Evolutionary conservation across 1,140 invertebrate species (phyloP), one percentile per base, ranked within the genome.

Genomic region (Riptortus pedestris): DNA sequence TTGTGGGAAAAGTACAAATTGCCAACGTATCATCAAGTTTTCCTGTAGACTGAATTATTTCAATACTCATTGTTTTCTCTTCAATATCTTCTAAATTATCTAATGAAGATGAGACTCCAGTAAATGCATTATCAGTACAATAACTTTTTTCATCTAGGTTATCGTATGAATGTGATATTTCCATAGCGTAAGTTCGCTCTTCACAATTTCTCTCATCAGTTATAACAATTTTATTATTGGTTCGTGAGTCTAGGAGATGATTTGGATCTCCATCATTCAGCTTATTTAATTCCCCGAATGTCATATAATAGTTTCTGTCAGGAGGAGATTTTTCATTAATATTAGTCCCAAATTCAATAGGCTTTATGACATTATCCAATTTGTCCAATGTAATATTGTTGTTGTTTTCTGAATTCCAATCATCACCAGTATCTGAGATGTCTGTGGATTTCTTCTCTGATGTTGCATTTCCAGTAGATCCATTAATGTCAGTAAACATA

Each of bases 91-190:
- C 65, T 18, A 66, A 20, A 29, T 64, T 63, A 48, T 66, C 65
- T 3, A 66, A 45, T 11, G 65, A 66, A 31, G 51, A 63, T 0
- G 65, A 60, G 12, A 60, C 52, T 16, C 33, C 64, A 12, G 63
- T 51, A 26, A 52, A 60, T 12, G 28, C 24, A 48, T 52, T 59
- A 11, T 63, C 65, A 57, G 38, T 62, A 55, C 43, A 28, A 16
- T 22, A 66, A 31, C 60, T 66, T 31, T 38, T 66, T 18, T 60
- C 62, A 38, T 69, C 66, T 26, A 69, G 57, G 51, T 67, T 60
- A 24, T 69, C 66, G 48, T 62, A 69, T n/a, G 66, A 69, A 2
- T 65, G 60, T 3, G 66, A 69, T 47, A 33, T 62, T 52, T 67
- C 68, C 27, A 69, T 55, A 55, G 51, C 24, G 14, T 24, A 55